Percentiles rank a stretch among this genome's conserved stretches.
Conservation (phyloP, 2,888 invertebrate species). For the Agriotes lineatus region DNA sequence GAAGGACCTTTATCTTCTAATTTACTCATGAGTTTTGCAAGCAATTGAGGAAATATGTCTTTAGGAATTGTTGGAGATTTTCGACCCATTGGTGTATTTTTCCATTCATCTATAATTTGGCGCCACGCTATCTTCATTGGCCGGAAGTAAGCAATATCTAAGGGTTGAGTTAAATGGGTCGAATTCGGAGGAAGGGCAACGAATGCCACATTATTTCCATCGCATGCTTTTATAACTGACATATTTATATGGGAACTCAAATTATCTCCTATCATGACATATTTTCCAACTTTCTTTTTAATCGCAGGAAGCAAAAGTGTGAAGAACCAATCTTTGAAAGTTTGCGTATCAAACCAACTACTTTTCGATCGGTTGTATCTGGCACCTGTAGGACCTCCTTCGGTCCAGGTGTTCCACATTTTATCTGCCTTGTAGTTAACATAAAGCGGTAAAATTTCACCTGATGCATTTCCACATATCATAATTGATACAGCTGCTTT, state of each 20-base stretch:
- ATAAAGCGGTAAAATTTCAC: background rate
- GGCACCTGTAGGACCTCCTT: background rate
- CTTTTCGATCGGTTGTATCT: constrained; percentile 25
- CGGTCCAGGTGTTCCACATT: background rate
- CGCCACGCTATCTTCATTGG: no score
- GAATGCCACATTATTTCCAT: background rate
- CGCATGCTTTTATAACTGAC: background rate
- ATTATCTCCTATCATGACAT: constrained; percentile 22
- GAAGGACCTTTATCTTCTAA: no score
- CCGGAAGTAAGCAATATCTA: no score
- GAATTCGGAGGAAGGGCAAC: constrained; percentile 22
- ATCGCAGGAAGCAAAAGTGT: constrained; percentile 11
- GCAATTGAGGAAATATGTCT: no score
- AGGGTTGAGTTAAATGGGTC: constrained; percentile 54
- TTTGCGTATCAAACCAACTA: constrained; percentile 46
- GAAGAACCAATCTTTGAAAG: constrained; percentile 53
- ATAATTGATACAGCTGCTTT: background rate
- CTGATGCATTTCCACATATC: background rate
- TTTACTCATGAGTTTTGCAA: no score
- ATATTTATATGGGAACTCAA: background rate
- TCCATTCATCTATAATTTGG: no score
- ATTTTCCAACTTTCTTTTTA: background rate
- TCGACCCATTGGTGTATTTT: no score
- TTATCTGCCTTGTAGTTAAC: constrained; percentile 2
- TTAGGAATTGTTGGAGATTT: no score